Evolutionary conservation across 2,797 vertebrate species (phyloP).

Genomic region (Gorsachius magnificus): DNA sequence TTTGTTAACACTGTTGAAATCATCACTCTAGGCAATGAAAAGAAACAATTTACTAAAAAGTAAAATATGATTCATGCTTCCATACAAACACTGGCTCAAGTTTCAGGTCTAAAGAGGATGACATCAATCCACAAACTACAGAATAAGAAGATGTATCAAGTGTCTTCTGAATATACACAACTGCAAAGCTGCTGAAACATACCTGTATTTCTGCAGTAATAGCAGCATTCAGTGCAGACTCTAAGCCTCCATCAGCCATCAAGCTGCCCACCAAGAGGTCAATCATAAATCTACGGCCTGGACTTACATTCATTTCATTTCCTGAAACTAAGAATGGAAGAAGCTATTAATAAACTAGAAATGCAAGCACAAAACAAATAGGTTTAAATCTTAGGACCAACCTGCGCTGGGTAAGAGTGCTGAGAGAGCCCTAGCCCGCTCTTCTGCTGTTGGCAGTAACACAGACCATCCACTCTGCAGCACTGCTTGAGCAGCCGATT

Average conservation of each 20-base stretch:
- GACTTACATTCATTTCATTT: conserved; percentile 93
- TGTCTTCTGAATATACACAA: neutral
- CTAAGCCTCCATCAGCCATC: conserved; percentile 97
- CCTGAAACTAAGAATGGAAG: conserved; percentile 83
- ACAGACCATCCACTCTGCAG: conserved; percentile 98
- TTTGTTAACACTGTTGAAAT: neutral
- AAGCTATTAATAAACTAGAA: neutral
- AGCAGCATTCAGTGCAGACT: conserved; percentile 94
- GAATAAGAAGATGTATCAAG: too few relatives aligned
- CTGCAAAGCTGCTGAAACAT: neutral
- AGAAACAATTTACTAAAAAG: neutral
- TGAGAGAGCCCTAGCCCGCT: conserved; percentile 92
- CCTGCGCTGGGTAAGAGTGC: conserved; percentile 94
- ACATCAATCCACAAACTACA: neutral
- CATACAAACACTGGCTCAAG: neutral
- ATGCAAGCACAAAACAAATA: fast-evolving
- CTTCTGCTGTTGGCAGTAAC: conserved; percentile 94
- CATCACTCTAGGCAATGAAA: neutral
- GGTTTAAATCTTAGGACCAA: conserved; percentile 30
- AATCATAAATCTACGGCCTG: conserved; percentile 98
- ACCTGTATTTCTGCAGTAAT: conserved; percentile 99
- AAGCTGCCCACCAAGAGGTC: conserved; percentile 97
- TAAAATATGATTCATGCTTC: neutral
- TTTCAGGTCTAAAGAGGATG: neutral
- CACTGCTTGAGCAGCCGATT: conserved; percentile 92